Evolutionary conservation across 92 coral and sea anemone species (phyloP).

Genomic region (Epizoanthus rinbou): DNA sequence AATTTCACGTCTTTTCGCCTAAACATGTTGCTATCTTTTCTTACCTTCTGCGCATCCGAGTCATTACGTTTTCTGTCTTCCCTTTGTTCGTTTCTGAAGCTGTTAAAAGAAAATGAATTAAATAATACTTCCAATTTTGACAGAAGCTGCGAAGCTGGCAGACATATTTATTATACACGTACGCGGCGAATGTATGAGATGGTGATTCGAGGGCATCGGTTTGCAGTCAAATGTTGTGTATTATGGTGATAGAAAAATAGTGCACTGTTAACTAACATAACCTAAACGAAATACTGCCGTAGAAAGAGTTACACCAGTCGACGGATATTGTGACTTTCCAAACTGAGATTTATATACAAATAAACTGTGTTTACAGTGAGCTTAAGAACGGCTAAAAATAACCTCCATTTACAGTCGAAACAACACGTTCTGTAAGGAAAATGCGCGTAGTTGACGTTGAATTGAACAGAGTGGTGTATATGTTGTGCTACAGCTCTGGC

Average conservation of each 20-base stretch:
- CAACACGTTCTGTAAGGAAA: not conserved
- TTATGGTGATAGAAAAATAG: not conserved
- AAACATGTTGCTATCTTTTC: not conserved
- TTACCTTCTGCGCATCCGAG: slow-evolving; percentile 24
- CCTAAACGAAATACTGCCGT: not conserved
- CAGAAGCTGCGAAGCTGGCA: slow-evolving; percentile 36
- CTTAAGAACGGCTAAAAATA: slow-evolving; percentile 45
- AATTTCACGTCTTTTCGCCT: no score
- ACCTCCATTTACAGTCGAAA: slow-evolving; percentile 7
- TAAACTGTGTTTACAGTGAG: slow-evolving; percentile 35
- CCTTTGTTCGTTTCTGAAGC: slow-evolving; percentile 30
- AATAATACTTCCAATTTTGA: slow-evolving; percentile 17
- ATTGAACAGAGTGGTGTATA: not conserved
- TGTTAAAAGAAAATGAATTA: slow-evolving; percentile 27
- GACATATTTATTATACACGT: slow-evolving; percentile 22
- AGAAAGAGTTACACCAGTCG: slow-evolving; percentile 15
- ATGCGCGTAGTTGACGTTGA: not conserved
- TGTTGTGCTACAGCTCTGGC: slow-evolving; percentile 31
- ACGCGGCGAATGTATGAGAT: not conserved
- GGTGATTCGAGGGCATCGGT: no score
- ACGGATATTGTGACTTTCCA: slow-evolving; percentile 28
- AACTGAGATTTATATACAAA: slow-evolving; percentile 33
- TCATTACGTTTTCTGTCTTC: not conserved
- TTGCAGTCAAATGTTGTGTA: no score
- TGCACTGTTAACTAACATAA: not conserved